Evolutionary conservation across 2,888 invertebrate species (phyloP).

Genomic region (Colletes collaris): DNA sequence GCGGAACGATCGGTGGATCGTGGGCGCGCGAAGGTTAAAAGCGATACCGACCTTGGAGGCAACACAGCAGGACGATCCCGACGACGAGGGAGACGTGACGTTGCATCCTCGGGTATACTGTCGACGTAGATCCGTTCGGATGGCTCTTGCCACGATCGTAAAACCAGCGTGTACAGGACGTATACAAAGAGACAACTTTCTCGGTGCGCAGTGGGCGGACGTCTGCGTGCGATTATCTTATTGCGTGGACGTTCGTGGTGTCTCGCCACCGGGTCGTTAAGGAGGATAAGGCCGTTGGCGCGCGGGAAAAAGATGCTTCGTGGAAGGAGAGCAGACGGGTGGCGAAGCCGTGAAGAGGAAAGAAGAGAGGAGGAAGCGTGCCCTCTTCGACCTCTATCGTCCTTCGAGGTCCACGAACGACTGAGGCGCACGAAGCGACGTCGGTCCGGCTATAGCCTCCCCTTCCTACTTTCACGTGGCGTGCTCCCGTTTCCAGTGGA

Average conservation of each 20-base stretch:
- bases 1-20: constrained; percentile 7
- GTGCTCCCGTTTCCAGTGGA: constrained; percentile 81
- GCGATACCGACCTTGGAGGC: constrained; percentile 78
- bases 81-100: constrained; percentile 72
- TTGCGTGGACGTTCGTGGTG: constrained; percentile 40
- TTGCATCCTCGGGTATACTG: constrained; percentile 73
- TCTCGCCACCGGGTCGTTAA: constrained; percentile 47
- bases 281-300: constrained; percentile 35
- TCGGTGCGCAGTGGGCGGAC: constrained; percentile 37
- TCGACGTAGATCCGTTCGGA: constrained; percentile 28
- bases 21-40: constrained; percentile 18
- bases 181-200: constrained; percentile 39
- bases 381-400: constrained; percentile 82
- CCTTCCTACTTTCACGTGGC: constrained; percentile 80
- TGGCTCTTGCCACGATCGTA: constrained; percentile 17
- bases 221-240: constrained; percentile 53
- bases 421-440: constrained; percentile 80
- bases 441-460: constrained; percentile 80
- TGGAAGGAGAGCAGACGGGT: constrained; percentile 22
- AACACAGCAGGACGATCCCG: constrained; percentile 77
- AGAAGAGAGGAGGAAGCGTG: constrained; percentile 72
- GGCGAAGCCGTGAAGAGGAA: constrained; percentile 47
- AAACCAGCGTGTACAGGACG: constrained; percentile 24
- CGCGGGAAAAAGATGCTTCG: constrained; percentile 19
- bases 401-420: constrained; percentile 83